Evolutionary conservation across 2,113 vertebrate genomes (phyloP).

Genomic region (Oncorhynchus mykiss): DNA sequence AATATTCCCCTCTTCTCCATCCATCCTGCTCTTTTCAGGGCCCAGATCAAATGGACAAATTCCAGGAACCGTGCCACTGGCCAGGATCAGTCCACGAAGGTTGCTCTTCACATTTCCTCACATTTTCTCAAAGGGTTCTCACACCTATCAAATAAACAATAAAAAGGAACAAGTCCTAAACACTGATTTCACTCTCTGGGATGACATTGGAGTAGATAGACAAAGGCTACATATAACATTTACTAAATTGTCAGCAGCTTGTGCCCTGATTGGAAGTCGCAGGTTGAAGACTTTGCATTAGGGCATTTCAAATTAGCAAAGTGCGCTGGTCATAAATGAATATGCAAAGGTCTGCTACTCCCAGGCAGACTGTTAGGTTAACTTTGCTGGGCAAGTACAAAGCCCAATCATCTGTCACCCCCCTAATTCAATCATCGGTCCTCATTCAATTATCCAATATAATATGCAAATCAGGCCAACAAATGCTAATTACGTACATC

Average conservation of each 20-base stretch:
- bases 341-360: constrained; percentile 69
- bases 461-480: constrained; percentile 85
- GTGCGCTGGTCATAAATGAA: constrained; percentile 62
- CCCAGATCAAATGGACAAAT: constrained; percentile 31
- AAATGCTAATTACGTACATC: constrained; percentile 85
- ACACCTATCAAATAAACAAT: background rate
- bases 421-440: constrained; percentile 84
- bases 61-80: constrained; percentile 64
- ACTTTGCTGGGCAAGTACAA: constrained; percentile 46
- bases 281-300: constrained; percentile 28
- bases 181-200: background rate
- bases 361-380: constrained; percentile 53
- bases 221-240: background rate
- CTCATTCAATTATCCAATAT: constrained; percentile 87
- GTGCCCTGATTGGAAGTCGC: constrained; percentile 25
- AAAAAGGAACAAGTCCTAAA: background rate
- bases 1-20: constrained; percentile 69
- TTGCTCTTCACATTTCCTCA: background rate
- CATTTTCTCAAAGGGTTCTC: background rate
- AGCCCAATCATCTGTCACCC: constrained; percentile 75
- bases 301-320: constrained; percentile 59
- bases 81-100: constrained; percentile 49
- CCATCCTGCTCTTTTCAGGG: constrained; percentile 41
- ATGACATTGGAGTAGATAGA: background rate
- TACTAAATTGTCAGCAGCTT: constrained; percentile 2